These are phyloP conservation scores for Gymnosoma rotundatum DNA, from an alignment of 2,888 invertebrate species.

Conservation along the genomic window DNA sequence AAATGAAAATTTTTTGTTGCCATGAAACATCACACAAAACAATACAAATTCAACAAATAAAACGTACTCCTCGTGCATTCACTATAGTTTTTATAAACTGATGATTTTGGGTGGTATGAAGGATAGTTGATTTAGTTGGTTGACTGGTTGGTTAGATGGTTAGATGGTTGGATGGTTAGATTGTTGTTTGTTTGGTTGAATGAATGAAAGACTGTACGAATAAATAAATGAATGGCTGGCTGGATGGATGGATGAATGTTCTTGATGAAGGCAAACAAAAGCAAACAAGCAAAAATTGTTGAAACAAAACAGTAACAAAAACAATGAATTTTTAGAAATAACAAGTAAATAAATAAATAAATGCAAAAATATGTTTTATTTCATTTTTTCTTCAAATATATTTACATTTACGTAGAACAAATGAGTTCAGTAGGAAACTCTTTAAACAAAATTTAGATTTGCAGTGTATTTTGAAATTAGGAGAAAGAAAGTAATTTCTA, in stretches of 20 bases:
- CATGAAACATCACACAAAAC: slow-evolving; percentile 66
- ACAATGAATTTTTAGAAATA: slow-evolving; percentile 70
- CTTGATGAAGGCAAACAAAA: slow-evolving; percentile 68
- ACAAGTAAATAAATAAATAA: slow-evolving; percentile 67
- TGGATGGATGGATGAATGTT: slow-evolving; percentile 45
- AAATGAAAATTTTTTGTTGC: slow-evolving; percentile 60
- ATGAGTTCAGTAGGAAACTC: slow-evolving; percentile 43
- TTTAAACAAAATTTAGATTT: not conserved
- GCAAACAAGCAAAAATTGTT: slow-evolving; percentile 66
- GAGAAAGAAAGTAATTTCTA: too few relatives aligned
- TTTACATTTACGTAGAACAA: slow-evolving; percentile 16
- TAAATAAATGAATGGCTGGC: slow-evolving; percentile 34
- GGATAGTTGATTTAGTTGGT: slow-evolving; percentile 33
- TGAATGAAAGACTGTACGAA: slow-evolving; percentile 28
- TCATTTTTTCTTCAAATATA: not conserved
- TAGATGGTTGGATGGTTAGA: not conserved
- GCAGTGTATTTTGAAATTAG: too few relatives aligned
- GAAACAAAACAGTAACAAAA: slow-evolving; percentile 70
- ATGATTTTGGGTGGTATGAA: not conserved
- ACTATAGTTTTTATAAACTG: not conserved
- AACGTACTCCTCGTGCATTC: slow-evolving; percentile 24
- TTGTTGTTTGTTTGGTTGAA: not conserved
- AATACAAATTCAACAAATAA: slow-evolving; percentile 67
- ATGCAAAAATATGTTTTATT: slow-evolving; percentile 45
- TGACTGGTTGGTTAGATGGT: slow-evolving; percentile 3